Conservation (phyloP, 2,113 vertebrate species). For the Dolichallabes microphthalmus region DNA sequence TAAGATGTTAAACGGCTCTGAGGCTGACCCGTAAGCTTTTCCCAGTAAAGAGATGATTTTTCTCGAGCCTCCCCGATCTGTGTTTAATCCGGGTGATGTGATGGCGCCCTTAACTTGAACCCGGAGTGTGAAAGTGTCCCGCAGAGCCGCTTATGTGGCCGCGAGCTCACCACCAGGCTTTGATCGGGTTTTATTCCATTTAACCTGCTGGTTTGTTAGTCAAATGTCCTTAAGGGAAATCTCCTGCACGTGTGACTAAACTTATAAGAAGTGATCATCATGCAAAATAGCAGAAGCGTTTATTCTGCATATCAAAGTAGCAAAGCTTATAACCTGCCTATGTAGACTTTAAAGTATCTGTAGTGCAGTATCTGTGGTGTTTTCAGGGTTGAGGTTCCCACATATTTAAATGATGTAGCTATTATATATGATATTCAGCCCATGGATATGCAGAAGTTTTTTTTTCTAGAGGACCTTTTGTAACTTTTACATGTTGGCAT, state of each 20-base stretch:
- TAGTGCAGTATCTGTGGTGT: neutral
- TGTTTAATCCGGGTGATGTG: slow-evolving; percentile 74
- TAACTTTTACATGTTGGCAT: too few relatives aligned
- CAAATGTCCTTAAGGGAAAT: slow-evolving; percentile 10
- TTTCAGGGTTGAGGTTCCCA: neutral
- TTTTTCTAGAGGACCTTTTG: neutral
- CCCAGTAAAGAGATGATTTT: slow-evolving; percentile 34
- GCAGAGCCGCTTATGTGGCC: slow-evolving; percentile 70
- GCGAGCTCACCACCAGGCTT: slow-evolving; percentile 68
- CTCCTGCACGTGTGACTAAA: slow-evolving; percentile 21
- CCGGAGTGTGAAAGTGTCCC: slow-evolving; percentile 72
- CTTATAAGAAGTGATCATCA: slow-evolving; percentile 22
- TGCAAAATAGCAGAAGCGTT: slow-evolving; percentile 4
- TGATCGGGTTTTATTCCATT: slow-evolving; percentile 73
- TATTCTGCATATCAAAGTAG: neutral
- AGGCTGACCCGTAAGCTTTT: slow-evolving; percentile 33
- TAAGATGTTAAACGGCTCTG: slow-evolving; percentile 56
- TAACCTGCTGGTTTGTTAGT: slow-evolving; percentile 55
- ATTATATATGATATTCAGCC: neutral
- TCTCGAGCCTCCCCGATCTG: slow-evolving; percentile 64
- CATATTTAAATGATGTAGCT: neutral
- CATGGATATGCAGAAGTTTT: neutral
- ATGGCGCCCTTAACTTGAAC: slow-evolving; percentile 78
- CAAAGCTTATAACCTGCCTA: neutral
- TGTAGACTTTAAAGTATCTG: neutral